A percentile compares a stretch with the other conserved stretches of the same genome.
Evolutionary conservation across 1,140 invertebrate genomes (phyloP).

Genomic region (Caenorhabditis brenneri): DNA sequence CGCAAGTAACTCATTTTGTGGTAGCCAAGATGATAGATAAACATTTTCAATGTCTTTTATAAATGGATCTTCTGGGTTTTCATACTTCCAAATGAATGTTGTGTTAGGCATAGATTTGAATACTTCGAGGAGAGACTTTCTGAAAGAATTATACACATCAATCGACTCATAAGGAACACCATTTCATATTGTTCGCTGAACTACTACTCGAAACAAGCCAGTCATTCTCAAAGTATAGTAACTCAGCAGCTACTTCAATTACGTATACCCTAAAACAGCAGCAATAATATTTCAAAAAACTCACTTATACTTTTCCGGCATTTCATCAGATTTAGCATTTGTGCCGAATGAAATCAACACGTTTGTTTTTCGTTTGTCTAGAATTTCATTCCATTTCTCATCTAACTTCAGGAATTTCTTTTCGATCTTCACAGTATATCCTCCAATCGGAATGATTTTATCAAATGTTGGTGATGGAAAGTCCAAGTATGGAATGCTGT

Average conservation of each 20-base stretch:
- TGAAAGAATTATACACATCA: too few species aligned
- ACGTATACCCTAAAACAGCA: too few species aligned
- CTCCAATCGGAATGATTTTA: constrained; percentile 54
- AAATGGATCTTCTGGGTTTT: constrained; percentile 35
- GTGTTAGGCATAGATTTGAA: constrained; percentile 21
- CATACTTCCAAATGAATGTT: constrained; percentile 52
- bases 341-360: constrained; percentile 59
- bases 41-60: constrained; percentile 46
- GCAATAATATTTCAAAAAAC: too few species aligned
- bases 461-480: constrained; percentile 45
- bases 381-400: constrained; percentile 46
- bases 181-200: too few species aligned
- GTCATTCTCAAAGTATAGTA: too few species aligned
- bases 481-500: constrained; percentile 43
- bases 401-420: background rate
- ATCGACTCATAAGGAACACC: too few species aligned
- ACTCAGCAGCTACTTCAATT: too few species aligned
- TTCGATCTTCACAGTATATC: constrained; percentile 40
- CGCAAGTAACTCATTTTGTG: constrained; percentile 55
- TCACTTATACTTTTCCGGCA: constrained; percentile 50
- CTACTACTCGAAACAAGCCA: too few species aligned
- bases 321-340: constrained; percentile 49
- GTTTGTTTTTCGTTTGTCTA: constrained; percentile 26
- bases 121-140: constrained; percentile 26
- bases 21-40: constrained; percentile 49